Evolutionary conservation across 1,140 invertebrate species (phyloP), one percentile per base, ranked within the genome.

Genomic region (Drosophila miranda): DNA sequence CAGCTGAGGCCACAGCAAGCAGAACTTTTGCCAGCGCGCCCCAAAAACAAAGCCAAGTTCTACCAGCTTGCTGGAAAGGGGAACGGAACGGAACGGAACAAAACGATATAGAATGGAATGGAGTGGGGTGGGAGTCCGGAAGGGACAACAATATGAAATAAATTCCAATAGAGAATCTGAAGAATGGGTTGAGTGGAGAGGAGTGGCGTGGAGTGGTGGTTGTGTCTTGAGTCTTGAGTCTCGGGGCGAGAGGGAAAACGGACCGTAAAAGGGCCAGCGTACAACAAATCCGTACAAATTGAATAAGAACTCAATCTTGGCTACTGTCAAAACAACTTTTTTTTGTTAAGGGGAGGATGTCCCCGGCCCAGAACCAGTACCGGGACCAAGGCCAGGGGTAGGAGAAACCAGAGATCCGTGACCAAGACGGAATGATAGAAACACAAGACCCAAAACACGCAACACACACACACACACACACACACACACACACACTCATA

Each of bases 281-380:
- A 53, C 53, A 70, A 75, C 66, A 86, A 86, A 86, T 86, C 82
- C 82, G 66, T 78, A 86, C 82, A 86, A 86, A 86, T 86, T 86
- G 82, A 86, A 86, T 86, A 86, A 86, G 82, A 87, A 86, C 82
- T 86, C 82, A 86, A 86, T 86, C 82, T 82, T 86, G 82, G 82
- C 82, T 87, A 86, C 82, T 86, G 82, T 86, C 77, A 79, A 84
- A 86, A 75, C 74, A 86, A 80, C 55, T 83, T 34, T 6, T 23
- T 45, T 61, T 28, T 38, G 11, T 38, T 13, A 38, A 38, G 34
- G 11, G 34, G 3, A 38, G 34, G 9, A 11, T 11, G 34, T 38
- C 7, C 3, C 28, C 11, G 14, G 43, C 13, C 28, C 28, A 14
- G 14, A 19, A 16, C 11, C 16, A 34, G 14, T 14, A 16, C 28